Conservation (phyloP, 1,140 invertebrate genomes). For the Drosophila takahashii region DNA sequence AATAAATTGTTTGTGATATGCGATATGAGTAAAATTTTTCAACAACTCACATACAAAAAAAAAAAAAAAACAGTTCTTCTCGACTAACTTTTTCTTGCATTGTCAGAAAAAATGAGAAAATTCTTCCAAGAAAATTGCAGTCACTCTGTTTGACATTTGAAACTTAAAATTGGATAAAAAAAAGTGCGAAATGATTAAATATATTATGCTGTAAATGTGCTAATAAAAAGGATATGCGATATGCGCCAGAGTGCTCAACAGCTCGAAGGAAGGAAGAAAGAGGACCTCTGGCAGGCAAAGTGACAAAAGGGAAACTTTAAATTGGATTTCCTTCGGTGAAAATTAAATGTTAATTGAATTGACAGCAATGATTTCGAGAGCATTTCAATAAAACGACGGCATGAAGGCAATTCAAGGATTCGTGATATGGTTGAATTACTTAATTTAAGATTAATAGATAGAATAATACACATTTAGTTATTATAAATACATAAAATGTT, state of each 20-base stretch:
- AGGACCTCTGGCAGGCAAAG: not conserved
- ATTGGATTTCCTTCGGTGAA: conserved; percentile 5
- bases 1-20: too few species aligned
- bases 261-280: not conserved
- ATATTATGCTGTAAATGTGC: not conserved
- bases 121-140: not conserved
- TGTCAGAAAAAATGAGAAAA: not conserved
- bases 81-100: too few species aligned
- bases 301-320: conserved; percentile 5
- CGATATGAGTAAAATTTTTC: too few species aligned
- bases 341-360: conserved; percentile 10
- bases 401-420: not conserved
- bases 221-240: not conserved
- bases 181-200: too few species aligned
- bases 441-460: not conserved
- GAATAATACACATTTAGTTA: not conserved
- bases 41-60: too few species aligned
- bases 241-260: not conserved
- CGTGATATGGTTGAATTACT: not conserved
- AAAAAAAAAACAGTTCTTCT: not conserved
- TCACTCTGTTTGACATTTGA: not conserved
- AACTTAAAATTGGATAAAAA: not conserved
- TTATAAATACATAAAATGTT: too few species aligned
- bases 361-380: conserved; percentile 6
- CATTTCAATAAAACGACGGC: not conserved